phyloP scores from a whole-genome alignment of 2,113 vertebrate species.

The Emydura subglobosa region DNA sequence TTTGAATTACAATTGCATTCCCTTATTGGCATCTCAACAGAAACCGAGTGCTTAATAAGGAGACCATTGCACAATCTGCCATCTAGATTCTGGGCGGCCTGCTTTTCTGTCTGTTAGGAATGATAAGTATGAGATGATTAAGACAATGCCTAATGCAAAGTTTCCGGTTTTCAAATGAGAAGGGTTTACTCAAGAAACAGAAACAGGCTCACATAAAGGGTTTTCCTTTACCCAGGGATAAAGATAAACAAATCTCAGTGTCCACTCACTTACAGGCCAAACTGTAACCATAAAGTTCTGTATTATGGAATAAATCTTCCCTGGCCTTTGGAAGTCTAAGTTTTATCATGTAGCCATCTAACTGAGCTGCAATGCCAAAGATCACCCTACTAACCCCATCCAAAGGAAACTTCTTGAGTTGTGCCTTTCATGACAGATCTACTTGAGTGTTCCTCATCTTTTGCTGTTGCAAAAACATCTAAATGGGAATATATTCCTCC shows the following conservation, averaged over 20 bases:
- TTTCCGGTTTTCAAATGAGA: background rate
- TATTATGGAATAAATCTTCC: rapidly evolving
- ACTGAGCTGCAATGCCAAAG: background rate
- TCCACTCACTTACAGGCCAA: rapidly evolving
- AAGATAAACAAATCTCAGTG: rapidly evolving
- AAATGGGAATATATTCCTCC: background rate
- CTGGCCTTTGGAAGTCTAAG: background rate
- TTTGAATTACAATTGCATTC: background rate
- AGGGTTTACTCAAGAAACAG: background rate
- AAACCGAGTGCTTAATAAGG: background rate
- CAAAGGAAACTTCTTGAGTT: background rate
- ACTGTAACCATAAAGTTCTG: background rate
- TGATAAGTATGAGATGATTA: background rate
- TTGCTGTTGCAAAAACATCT: background rate
- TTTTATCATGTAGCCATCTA: background rate
- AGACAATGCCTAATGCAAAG: background rate
- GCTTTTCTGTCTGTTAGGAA: background rate
- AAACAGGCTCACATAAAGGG: rapidly evolving
- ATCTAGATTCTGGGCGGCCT: background rate
- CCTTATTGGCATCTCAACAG: background rate
- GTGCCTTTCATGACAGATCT: rapidly evolving
- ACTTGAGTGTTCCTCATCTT: background rate
- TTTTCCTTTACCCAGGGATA: rapidly evolving
- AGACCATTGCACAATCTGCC: background rate
- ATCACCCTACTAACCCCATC: background rate